A percentile compares a stretch with the other conserved stretches of the same genome.
Conservation (phyloP, 1,140 invertebrate genomes). For the Arion vulgaris region DNA sequence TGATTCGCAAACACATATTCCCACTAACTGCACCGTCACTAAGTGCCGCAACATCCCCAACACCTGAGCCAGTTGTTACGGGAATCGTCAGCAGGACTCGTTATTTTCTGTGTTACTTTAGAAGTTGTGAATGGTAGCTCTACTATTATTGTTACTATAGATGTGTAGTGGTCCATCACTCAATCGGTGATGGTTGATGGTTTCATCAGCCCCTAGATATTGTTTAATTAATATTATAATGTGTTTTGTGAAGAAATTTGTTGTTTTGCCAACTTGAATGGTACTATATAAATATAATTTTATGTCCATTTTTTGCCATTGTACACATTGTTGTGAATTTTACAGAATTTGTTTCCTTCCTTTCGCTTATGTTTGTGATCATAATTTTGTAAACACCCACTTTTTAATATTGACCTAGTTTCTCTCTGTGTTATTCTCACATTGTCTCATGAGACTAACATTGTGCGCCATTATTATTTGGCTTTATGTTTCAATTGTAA, state of each 20-base stretch:
- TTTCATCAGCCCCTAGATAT: neutral
- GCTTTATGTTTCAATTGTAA: no score
- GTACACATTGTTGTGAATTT: constrained; percentile 1
- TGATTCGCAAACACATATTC: no score
- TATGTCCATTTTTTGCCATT: neutral
- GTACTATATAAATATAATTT: no score
- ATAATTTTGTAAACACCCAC: neutral
- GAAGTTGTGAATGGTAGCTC: neutral
- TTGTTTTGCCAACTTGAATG: neutral
- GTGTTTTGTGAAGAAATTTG: neutral
- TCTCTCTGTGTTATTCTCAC: no score
- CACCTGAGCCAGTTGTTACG: neutral
- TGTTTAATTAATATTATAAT: neutral
- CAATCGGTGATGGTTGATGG: neutral
- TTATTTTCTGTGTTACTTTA: constrained; percentile 5
- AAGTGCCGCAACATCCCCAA: neutral
- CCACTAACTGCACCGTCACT: no score
- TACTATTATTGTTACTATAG: neutral
- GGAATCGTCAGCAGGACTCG: neutral
- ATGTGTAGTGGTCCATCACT: neutral
- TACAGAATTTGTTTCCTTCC: neutral
- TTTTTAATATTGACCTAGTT: no score
- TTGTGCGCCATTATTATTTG: no score
- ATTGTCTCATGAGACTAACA: no score
- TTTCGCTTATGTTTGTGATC: neutral